Base-by-base conservation (phyloP, 2,113 vertebrate species). In the Octodon degus region DNA sequence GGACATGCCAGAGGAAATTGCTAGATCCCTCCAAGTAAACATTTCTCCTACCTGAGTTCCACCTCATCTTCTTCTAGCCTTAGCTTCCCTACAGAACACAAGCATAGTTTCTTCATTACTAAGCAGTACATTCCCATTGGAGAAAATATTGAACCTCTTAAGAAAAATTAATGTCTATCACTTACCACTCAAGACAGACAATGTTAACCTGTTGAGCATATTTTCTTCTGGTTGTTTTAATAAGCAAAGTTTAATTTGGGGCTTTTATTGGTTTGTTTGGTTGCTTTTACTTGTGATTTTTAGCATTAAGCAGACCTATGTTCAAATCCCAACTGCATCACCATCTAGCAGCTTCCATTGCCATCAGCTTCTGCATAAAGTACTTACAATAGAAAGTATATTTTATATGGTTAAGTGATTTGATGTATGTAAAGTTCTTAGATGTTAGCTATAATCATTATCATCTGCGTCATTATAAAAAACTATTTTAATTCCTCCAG, bases 231-330 rank as follows among this genome's bases (percentile, higher is more conserved):
- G 13, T n/a, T 4, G 65, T 63, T 82, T 70, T 30, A n/a, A 22
- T 50, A n/a, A n/a, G 74, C 11, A 24, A 40, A 40, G 9, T 77
- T 72, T 91, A 22, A 50, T 40, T 13, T 37, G 60, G 50, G 30
- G 30, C 53, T 90, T 82, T 62, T 58, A 43, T 37, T 62, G 1
- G n/a, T 43, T 7, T 34, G 1, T 40, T 20, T 47, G 24, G 2
- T 88, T 89, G 47, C 8, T 92, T 91, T 60, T 37, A 34, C 43
- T 80, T 94, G 67, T 6, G 34, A 50, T 63, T 93, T 43, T 67
- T 32, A 40, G 24, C 16, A 58, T 43, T 60, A 74, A n/a, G 34
- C 7, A 83, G 40, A 32, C 2, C 0, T 0, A 1, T 55, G 13
- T 55, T 77, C 43, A 88, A 24, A 82, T 65, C 25, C 76, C 60